Percentiles rank a stretch among this genome's conserved stretches.
Evolutionary conservation across 2,797 vertebrate genomes (phyloP).

Genomic region (Clamator glandarius): DNA sequence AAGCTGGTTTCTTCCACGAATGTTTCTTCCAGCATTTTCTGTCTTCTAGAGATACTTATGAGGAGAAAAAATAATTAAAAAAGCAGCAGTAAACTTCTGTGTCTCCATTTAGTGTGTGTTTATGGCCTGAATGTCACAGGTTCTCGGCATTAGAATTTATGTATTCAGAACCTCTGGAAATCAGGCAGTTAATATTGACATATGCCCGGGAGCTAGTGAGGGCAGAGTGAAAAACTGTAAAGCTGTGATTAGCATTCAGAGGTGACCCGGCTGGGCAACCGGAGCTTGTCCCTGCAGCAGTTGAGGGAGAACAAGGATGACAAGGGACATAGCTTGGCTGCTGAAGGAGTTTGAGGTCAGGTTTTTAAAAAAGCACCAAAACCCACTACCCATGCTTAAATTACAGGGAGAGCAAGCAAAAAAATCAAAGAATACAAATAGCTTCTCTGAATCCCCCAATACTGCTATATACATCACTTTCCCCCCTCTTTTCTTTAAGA

Average conservation of each 20-base stretch:
- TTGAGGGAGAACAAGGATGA: neutral
- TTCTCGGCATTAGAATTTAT: neutral
- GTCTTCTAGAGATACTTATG: neutral
- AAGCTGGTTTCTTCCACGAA: neutral
- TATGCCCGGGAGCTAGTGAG: neutral
- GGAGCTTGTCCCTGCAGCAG: neutral
- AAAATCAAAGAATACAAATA: neutral
- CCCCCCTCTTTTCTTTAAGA: conserved; percentile 53
- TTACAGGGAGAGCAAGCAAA: neutral
- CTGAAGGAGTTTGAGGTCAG: neutral
- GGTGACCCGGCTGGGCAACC: neutral
- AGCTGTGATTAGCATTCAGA: conserved; percentile 8
- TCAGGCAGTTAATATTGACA: neutral
- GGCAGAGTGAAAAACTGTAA: neutral
- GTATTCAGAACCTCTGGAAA: neutral
- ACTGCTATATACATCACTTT: neutral
- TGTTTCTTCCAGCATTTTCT: fast-evolving
- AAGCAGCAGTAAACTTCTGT: neutral
- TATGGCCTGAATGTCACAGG: neutral
- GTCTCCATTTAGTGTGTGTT: neutral
- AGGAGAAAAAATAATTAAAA: neutral
- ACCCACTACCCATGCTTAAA: neutral
- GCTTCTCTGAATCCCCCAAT: neutral
- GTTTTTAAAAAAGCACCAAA: neutral
- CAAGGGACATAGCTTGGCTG: neutral